phyloP scores from a whole-genome alignment of 2,113 vertebrate species.

The Archilochus colubris region DNA sequence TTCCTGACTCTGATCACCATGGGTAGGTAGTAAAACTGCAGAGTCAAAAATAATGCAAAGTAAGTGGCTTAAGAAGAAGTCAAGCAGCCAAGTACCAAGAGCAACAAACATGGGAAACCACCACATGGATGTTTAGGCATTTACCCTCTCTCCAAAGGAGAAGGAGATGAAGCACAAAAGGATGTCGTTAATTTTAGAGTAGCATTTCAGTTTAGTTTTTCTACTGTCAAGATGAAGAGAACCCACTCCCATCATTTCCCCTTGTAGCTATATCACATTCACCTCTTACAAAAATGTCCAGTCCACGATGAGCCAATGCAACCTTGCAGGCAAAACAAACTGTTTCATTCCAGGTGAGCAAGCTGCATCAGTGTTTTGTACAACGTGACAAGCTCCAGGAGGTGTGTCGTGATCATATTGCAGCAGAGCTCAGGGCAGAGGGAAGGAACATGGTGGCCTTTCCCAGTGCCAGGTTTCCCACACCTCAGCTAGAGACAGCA shows the following conservation, averaged over 20 bases:
- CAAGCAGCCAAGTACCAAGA: background rate
- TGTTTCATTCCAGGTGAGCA: background rate
- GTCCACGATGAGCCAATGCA: background rate
- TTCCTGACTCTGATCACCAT: background rate
- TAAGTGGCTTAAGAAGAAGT: background rate
- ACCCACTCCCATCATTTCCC: background rate
- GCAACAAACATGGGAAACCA: background rate
- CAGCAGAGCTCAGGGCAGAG: background rate
- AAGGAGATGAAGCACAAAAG: background rate
- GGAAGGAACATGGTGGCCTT: background rate
- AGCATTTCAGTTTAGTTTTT: background rate
- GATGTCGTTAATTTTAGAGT: background rate
- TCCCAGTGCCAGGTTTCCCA: background rate
- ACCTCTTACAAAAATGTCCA: background rate
- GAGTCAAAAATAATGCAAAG: background rate
- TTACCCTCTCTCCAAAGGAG: background rate
- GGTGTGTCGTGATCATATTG: fast-evolving
- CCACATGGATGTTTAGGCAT: background rate
- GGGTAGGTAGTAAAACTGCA: background rate
- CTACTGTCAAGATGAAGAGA: background rate
- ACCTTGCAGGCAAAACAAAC: background rate
- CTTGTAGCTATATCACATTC: background rate
- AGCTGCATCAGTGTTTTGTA: background rate
- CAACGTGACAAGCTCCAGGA: background rate
- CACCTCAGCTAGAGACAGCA: background rate